Evolutionary conservation across 2,113 vertebrate species (phyloP).

Genomic region (Zosterops hypoxanthus): DNA sequence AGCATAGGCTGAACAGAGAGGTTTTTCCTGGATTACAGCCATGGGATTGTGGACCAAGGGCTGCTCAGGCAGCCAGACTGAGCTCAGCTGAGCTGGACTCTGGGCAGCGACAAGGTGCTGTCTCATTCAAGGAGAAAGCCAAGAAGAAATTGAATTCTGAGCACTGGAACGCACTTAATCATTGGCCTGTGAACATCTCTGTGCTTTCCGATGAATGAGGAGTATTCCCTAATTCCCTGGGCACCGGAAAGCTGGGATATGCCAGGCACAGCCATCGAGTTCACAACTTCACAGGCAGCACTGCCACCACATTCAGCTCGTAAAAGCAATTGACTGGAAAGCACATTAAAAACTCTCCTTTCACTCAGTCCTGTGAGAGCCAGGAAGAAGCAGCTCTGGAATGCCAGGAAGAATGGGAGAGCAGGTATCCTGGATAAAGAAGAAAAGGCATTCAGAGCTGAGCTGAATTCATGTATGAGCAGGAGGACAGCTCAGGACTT

Average conservation of each 20-base stretch:
- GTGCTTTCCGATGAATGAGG: background rate
- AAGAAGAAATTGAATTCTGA: background rate
- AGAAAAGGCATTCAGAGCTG: background rate
- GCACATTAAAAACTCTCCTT: background rate
- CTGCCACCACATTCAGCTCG: background rate
- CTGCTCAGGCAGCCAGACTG: background rate
- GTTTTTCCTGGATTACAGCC: background rate
- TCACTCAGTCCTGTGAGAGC: background rate
- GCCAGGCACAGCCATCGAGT: accelerated
- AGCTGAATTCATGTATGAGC: background rate
- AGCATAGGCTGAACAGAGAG: background rate
- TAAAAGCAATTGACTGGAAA: background rate
- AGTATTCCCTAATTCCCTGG: background rate
- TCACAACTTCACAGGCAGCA: background rate
- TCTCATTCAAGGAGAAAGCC: background rate
- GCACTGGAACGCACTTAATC: background rate
- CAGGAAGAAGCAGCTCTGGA: background rate
- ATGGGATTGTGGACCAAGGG: accelerated
- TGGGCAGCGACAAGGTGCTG: background rate
- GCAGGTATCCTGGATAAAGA: background rate
- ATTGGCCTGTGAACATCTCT: background rate
- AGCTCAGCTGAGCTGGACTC: background rate
- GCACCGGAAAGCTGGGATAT: accelerated
- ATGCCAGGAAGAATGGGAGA: background rate
- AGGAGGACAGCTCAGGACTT: background rate